A percentile compares a stretch with the other conserved stretches of the same genome.
phyloP scores from a whole-genome alignment of 1,140 invertebrate genomes.

The Holotrichia oblita region DNA sequence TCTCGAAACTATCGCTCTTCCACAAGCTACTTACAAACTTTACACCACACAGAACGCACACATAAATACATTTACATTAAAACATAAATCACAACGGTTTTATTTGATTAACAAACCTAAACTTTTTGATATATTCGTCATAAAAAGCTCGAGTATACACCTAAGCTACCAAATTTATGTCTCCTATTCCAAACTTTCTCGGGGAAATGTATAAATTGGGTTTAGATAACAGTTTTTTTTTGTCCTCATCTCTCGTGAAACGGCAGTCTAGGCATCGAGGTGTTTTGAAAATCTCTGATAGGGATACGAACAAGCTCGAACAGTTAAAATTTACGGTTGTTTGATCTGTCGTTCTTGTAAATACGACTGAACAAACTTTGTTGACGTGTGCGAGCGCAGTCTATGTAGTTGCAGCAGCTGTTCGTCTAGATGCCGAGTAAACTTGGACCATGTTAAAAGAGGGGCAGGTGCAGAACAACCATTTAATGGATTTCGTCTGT shows the following conservation, averaged over 20 bases:
- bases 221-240: constrained; percentile 2
- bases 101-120: background rate
- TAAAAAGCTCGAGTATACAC: constrained; percentile 1
- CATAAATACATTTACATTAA: background rate
- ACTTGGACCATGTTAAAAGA: background rate
- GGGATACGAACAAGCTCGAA: background rate
- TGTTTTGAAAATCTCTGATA: background rate
- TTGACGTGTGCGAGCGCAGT: background rate
- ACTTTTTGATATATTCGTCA: background rate
- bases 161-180: background rate
- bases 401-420: background rate
- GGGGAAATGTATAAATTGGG: background rate
- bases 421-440: background rate
- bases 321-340: constrained; percentile 15
- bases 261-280: background rate
- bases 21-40: background rate
- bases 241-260: background rate
- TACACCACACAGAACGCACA: too few relatives aligned
- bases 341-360: background rate
- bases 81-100: background rate
- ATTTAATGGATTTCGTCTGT: background rate
- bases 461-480: background rate
- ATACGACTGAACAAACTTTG: constrained; percentile 13
- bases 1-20: background rate
- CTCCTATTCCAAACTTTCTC: background rate